Percentiles rank a stretch among this genome's conserved stretches.
Conservation (phyloP, 1,140 invertebrate genomes). For the Drosophila teissieri region DNA sequence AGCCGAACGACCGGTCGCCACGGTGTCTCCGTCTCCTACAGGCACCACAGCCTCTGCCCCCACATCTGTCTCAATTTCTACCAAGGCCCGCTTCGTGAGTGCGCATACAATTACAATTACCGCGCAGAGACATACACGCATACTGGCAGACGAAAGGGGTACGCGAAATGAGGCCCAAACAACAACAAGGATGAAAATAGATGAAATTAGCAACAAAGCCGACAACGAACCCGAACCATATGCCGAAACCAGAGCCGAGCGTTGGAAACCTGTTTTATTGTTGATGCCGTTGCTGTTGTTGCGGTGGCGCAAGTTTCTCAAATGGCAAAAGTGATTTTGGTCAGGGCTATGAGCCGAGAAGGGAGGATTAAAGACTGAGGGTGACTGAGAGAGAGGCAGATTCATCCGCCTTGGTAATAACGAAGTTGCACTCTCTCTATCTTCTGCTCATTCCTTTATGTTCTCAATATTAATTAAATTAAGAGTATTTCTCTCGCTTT, state of each 20-base stretch:
- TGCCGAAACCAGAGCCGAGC: neutral
- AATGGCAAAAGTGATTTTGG: conserved; percentile 22
- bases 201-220: conserved; percentile 27
- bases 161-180: neutral
- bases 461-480: conserved; percentile 47
- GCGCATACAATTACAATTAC: conserved; percentile 34
- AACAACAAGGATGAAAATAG: conserved; percentile 13
- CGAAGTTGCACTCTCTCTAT: conserved; percentile 4
- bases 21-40: conserved; percentile 57
- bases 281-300: conserved; percentile 5
- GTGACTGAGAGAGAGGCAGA: neutral
- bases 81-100: conserved; percentile 4
- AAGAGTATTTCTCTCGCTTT: conserved; percentile 27
- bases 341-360: neutral
- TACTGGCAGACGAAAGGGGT: conserved; percentile 15
- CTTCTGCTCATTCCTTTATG: conserved; percentile 7
- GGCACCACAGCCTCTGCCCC: conserved; percentile 6
- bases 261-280: conserved; percentile 20
- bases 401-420: conserved; percentile 1
- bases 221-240: conserved; percentile 5
- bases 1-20: conserved; percentile 42
- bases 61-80: neutral
- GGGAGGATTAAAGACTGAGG: neutral
- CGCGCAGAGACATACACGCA: conserved; percentile 11
- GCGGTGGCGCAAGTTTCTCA: conserved; percentile 18